Conservation (phyloP, 2,113 vertebrate genomes). For the Ancistrus triradiatus region DNA sequence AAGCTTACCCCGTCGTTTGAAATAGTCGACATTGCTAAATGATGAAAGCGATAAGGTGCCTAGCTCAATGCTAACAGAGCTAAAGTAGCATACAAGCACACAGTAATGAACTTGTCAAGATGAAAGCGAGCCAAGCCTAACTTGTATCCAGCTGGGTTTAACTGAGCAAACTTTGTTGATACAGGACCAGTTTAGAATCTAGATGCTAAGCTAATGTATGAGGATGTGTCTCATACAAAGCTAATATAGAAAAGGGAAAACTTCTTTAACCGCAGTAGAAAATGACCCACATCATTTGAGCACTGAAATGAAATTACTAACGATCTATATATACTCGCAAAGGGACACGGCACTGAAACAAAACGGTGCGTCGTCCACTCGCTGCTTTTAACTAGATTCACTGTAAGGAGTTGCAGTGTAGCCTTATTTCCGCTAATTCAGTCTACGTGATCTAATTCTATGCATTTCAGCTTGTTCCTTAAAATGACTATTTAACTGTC, state of each 20-base stretch:
- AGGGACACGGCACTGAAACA: background rate
- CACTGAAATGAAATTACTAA: background rate
- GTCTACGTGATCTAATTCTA: background rate
- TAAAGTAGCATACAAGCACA: background rate
- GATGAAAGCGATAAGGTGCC: background rate
- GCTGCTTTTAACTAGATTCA: background rate
- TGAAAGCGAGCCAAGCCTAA: background rate
- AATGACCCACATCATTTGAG: background rate
- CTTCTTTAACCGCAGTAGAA: background rate
- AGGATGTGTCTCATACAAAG: background rate
- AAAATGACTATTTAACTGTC: background rate
- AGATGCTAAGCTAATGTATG: background rate
- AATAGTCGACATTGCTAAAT: constrained; percentile 67
- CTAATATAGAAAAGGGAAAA: background rate
- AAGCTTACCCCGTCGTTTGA: constrained; percentile 77
- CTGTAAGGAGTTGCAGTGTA: too few species aligned
- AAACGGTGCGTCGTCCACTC: background rate
- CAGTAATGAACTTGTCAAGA: background rate
- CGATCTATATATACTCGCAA: background rate
- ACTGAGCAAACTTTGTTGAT: too few species aligned
- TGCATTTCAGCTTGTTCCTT: background rate
- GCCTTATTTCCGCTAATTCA: background rate
- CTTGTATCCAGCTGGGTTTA: too few species aligned
- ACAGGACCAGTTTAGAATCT: background rate
- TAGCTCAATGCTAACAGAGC: background rate